phyloP scores from a whole-genome alignment of 1,140 invertebrate genomes.

The Zaprionus gabonicus region DNA sequence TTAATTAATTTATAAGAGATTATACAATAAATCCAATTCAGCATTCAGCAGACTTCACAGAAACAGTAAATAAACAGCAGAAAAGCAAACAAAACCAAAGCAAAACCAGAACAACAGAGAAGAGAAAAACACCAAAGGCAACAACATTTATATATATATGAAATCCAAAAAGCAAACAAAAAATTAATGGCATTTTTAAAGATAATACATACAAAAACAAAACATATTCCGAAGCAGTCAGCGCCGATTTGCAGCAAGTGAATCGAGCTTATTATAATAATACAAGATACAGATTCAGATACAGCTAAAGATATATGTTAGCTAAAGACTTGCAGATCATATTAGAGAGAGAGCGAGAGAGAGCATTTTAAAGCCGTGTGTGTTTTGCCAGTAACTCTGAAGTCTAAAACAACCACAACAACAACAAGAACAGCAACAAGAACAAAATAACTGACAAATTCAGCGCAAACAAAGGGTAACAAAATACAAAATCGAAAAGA shows the following conservation, averaged over 20 bases:
- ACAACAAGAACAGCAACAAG: background rate
- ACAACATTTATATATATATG: conserved; percentile 35
- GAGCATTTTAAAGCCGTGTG: conserved; percentile 70
- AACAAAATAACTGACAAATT: conserved; percentile 26
- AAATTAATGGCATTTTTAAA: conserved; percentile 71
- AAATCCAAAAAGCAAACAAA: background rate
- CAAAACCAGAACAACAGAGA: conserved; percentile 7
- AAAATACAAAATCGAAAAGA: conserved; percentile 41
- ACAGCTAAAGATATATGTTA: background rate
- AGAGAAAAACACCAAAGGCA: conserved; percentile 23
- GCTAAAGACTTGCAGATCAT: conserved; percentile 20
- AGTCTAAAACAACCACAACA: conserved; percentile 45
- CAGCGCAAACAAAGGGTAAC: conserved; percentile 55
- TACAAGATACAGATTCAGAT: background rate
- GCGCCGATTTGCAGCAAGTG: conserved; percentile 72
- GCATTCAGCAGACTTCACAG: conserved; percentile 57
- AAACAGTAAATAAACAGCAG: conserved; percentile 4
- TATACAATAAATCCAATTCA: conserved; percentile 73
- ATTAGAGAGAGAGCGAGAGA: conserved; percentile 53
- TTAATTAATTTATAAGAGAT: conserved; percentile 71
- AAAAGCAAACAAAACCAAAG: conserved; percentile 15
- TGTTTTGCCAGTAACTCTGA: conserved; percentile 66
- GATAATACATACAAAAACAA: conserved; percentile 33
- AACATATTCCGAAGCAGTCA: conserved; percentile 60
- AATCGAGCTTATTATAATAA: conserved; percentile 65